A percentile compares a stretch with the other conserved stretches of the same genome.
phyloP scores from a whole-genome alignment of 2,888 invertebrate genomes.

The Conomelus anceps region DNA sequence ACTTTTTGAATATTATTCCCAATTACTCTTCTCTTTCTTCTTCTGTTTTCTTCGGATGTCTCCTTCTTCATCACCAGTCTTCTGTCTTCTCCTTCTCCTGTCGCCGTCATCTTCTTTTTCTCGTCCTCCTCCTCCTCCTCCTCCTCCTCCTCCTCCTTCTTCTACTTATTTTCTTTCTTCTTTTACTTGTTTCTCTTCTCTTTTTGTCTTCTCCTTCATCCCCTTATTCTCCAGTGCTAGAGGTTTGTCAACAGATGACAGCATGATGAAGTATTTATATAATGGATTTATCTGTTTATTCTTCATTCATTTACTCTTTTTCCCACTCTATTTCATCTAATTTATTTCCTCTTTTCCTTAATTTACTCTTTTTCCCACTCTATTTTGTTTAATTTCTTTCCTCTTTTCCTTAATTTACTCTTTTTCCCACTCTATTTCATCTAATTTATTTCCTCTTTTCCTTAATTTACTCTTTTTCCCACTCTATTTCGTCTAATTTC shows the following conservation, averaged over 20 bases:
- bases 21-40: no score
- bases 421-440: not conserved
- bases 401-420: not conserved
- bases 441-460: no score
- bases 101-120: no score
- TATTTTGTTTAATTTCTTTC: not conserved
- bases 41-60: no score
- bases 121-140: conserved; percentile 1
- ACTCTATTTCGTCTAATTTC: not conserved
- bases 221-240: no score
- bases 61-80: no score
- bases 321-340: not conserved
- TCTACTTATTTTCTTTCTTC: not conserved
- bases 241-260: no score
- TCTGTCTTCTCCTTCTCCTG: no score
- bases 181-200: not conserved
- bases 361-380: not conserved
- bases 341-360: not conserved
- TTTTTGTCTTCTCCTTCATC: no score
- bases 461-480: not conserved
- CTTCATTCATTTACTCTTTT: not conserved
- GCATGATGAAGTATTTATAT: no score
- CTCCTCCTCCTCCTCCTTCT: not conserved
- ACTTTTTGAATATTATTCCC: no score
- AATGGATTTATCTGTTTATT: no score